Evolutionary conservation across 2,888 invertebrate species (phyloP).

Genomic region (Pomacea canaliculata): DNA sequence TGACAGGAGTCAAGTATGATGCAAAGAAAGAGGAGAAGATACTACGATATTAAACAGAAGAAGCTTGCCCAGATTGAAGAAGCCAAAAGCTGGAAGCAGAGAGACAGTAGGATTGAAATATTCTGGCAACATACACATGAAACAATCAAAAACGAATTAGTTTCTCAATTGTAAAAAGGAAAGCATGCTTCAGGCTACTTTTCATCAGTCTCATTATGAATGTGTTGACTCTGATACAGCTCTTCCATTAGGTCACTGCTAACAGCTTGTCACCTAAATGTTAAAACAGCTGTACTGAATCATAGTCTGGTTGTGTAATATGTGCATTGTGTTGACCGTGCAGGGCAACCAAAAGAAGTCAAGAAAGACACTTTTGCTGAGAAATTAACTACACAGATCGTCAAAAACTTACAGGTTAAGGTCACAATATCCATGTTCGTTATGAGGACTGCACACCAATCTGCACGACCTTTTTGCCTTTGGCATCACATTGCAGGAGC

Average conservation of each 20-base stretch:
- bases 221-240: too few relatives aligned
- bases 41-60: constrained; percentile 81
- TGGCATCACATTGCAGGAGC: constrained; percentile 87
- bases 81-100: constrained; percentile 72
- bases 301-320: too few relatives aligned
- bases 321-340: neutral
- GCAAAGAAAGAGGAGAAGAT: constrained; percentile 86
- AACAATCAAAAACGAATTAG: neutral
- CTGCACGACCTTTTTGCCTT: constrained; percentile 73
- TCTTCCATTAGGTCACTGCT: too few relatives aligned
- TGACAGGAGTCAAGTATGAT: constrained; percentile 83
- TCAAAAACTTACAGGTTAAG: constrained; percentile 74
- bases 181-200: too few relatives aligned
- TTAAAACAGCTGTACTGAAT: too few relatives aligned
- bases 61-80: constrained; percentile 86
- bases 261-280: too few relatives aligned
- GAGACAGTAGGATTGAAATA: constrained; percentile 42
- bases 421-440: constrained; percentile 74
- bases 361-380: constrained; percentile 73
- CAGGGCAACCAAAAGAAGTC: constrained; percentile 62
- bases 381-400: constrained; percentile 74
- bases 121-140: neutral
- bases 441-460: constrained; percentile 74
- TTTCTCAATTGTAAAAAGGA: too few relatives aligned
- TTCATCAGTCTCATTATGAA: too few relatives aligned